Base-by-base conservation (phyloP, 1,140 invertebrate genomes). In the Ladona fulva region DNA sequence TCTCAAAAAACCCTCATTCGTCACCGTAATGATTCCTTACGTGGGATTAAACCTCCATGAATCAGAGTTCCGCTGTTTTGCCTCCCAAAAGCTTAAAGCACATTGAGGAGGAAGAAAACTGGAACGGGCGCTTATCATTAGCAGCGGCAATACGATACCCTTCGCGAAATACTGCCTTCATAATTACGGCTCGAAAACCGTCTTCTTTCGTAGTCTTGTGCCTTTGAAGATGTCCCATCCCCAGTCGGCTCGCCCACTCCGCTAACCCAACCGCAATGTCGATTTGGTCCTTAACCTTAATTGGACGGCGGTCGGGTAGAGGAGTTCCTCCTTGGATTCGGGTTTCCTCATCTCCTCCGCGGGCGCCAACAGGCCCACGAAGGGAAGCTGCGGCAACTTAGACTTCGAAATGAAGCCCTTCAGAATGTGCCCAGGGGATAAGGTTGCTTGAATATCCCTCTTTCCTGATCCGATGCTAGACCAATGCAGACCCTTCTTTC, bases 211-310 rank as follows among this genome's bases (percentile, higher is more conserved):
- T n/a, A n/a, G n/a, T n/a, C n/a, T n/a, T n/a, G n/a, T n/a, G 12
- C 52, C n/a, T 66, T 66, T 66, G 52, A 66, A 22, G 52, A 66
- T 66, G 14, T 22, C 52, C 52, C n/a, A 66, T 22, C 52, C 19
- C 44, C 44, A 52, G 10, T 10, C 44, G 19, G 19, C 44, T 19
- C 44, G 44, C 44, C 44, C 44, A 52, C 44, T 22, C 52, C n/a
- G 52, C 52, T 22, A 16, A 22, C 52, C 52, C 52, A 22, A 66
- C 52, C 52, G 52, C 52, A 66, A 66, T 66, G 52, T 22, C 52
- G 52, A 66, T 66, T 66, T 66, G 52, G 52, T 19, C 52, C 52
- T 66, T 66, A 66, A 66, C 52, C 52, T 66, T 66, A 66, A 66
- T 66, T 66, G 52, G 52, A 22, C 52, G 52, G 52, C n/a, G 52